Conservation (phyloP, 2,888 invertebrate genomes). For the Empis stercorea region DNA sequence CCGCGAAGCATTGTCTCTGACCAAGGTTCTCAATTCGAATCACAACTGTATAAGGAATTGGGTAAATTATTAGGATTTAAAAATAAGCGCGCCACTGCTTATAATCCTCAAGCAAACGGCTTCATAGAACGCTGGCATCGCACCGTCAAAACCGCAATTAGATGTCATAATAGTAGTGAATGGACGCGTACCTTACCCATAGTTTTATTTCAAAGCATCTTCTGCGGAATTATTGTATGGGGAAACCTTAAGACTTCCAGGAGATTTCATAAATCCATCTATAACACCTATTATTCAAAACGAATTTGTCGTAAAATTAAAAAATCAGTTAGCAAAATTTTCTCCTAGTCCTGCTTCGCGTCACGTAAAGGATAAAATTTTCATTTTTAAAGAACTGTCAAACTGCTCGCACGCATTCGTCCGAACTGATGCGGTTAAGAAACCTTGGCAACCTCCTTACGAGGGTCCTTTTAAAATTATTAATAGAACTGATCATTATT, state of each 20-base stretch:
- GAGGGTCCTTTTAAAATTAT: constrained; percentile 13
- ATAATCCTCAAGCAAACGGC: constrained; percentile 8
- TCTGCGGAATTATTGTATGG: neutral
- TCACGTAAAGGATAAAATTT: neutral
- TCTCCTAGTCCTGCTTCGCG: neutral
- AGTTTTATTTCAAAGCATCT: neutral
- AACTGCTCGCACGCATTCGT: constrained; percentile 14
- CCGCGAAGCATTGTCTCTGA: constrained; percentile 2
- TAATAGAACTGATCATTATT: constrained; percentile 1
- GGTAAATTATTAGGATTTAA: constrained; percentile 2
- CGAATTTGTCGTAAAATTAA: neutral
- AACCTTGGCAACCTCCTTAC: constrained; percentile 14
- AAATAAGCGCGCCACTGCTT: constrained; percentile 4
- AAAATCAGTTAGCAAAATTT: neutral
- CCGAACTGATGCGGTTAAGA: constrained; percentile 11
- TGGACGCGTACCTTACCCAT: neutral
- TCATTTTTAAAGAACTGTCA: neutral
- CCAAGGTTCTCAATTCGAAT: constrained; percentile 6
- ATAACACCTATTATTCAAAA: neutral
- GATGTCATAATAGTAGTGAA: neutral
- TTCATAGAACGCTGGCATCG: constrained; percentile 5
- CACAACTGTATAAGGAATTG: constrained; percentile 2
- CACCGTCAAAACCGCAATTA: constrained; percentile 3
- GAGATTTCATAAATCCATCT: neutral
- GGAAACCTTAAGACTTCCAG: neutral